A percentile compares a stretch with the other conserved stretches of the same genome.
phyloP scores from a whole-genome alignment of 2,888 invertebrate genomes.

The Mantis religiosa region DNA sequence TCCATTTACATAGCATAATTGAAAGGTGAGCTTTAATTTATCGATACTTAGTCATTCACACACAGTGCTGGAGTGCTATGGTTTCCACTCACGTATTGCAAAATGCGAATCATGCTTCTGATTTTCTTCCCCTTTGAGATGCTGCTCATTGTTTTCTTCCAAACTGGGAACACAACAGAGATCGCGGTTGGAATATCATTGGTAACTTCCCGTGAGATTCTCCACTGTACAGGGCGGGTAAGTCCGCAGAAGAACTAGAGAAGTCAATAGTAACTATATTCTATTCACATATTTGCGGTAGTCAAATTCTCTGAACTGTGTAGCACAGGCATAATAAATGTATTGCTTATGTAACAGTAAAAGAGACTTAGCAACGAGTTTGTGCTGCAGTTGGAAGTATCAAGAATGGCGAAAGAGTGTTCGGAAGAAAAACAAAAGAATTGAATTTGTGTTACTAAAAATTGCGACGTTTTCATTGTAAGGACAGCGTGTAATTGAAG shows the following conservation, averaged over 20 bases:
- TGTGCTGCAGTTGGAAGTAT: too few species aligned
- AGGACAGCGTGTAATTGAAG: too few species aligned
- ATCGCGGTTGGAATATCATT: neutral
- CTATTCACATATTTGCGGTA: neutral
- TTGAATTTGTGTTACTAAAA: too few species aligned
- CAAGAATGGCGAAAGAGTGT: too few species aligned
- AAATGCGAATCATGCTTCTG: neutral
- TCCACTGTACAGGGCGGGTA: neutral
- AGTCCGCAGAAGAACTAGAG: neutral
- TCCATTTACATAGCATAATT: neutral
- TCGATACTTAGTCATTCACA: neutral
- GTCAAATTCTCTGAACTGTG: too few species aligned
- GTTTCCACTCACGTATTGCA: neutral
- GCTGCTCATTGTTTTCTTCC: neutral
- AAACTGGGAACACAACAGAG: neutral
- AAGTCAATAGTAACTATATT: neutral
- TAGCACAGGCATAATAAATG: too few species aligned
- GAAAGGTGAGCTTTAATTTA: neutral
- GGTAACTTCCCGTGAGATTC: neutral
- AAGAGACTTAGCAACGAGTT: too few species aligned
- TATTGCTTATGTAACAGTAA: too few species aligned
- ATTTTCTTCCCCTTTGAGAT: neutral
- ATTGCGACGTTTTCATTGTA: too few species aligned
- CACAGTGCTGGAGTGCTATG: neutral
- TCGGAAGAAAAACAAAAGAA: too few species aligned